A percentile compares a stretch with the other conserved stretches of the same genome.
Evolutionary conservation across 2,888 invertebrate species (phyloP).

Genomic region (Drosophila colorata): DNA sequence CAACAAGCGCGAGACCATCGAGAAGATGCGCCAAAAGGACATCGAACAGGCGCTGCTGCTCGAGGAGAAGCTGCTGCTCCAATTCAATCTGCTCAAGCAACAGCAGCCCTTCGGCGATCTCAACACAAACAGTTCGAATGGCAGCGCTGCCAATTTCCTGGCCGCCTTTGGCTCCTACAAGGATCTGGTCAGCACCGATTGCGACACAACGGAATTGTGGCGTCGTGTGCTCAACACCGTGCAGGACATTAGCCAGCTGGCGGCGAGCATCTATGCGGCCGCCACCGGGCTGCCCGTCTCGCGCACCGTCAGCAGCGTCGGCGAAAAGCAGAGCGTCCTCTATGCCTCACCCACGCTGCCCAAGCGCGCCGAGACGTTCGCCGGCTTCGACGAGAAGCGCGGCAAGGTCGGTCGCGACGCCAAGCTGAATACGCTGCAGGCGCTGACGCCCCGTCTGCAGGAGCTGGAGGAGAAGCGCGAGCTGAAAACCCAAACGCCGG

Average conservation of each 20-base stretch:
- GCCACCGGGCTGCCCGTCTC: constrained; percentile 91
- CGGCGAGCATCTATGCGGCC: constrained; percentile 90
- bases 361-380: constrained; percentile 97
- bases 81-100: constrained; percentile 90
- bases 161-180: constrained; percentile 87
- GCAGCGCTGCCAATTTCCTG: constrained; percentile 84
- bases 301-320: constrained; percentile 96
- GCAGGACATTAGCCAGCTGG: constrained; percentile 90
- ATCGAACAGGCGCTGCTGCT: constrained; percentile 93
- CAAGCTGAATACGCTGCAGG: constrained; percentile 85
- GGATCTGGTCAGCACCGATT: constrained; percentile 91
- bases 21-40: constrained; percentile 94
- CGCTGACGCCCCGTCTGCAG: constrained; percentile 78
- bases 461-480: constrained; percentile 82
- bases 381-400: constrained; percentile 92
- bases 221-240: constrained; percentile 89
- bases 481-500: constrained; percentile 49
- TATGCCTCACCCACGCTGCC: constrained; percentile 95
- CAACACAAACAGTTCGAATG: constrained; percentile 34
- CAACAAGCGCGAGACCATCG: constrained; percentile 86
- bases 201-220: constrained; percentile 92
- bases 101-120: constrained; percentile 64
- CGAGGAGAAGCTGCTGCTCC: constrained; percentile 95
- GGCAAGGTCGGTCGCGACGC: constrained; percentile 85
- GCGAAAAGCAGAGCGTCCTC: constrained; percentile 94